These are phyloP conservation scores for Phalacrocorax brasilianus DNA, from an alignment of 2,113 vertebrate genomes.

Conservation along the genomic window DNA sequence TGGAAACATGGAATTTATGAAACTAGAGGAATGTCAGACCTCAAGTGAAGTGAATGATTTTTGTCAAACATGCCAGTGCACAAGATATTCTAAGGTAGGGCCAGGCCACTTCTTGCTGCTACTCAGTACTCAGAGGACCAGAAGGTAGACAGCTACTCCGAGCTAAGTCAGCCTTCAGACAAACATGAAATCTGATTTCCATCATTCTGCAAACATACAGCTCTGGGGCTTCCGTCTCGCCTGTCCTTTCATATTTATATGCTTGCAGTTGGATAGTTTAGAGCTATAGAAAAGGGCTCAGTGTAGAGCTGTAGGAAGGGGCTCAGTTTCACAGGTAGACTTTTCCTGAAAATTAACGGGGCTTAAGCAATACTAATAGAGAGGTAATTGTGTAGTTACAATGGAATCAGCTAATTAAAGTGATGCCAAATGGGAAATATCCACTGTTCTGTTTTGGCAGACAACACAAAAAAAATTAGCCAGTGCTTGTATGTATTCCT, in stretches of 20 bases:
- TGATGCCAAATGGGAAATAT: conserved; percentile 55
- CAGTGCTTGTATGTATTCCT: neutral
- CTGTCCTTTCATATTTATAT: neutral
- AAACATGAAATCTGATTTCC: neutral
- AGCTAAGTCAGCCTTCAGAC: neutral
- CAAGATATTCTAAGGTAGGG: neutral
- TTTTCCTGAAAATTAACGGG: conserved; percentile 12
- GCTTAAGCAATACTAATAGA: conserved; percentile 34
- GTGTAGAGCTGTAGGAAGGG: neutral
- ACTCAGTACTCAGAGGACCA: neutral
- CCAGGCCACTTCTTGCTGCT: neutral
- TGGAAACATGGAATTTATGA: neutral
- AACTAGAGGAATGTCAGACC: neutral
- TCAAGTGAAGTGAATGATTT: neutral
- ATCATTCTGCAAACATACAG: neutral
- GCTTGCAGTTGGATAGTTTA: neutral
- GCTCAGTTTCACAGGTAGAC: neutral
- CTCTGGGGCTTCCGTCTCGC: neutral
- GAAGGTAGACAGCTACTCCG: neutral
- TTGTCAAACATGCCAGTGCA: neutral
- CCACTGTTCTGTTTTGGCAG: conserved; percentile 33
- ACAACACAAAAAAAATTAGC: neutral
- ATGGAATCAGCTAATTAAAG: conserved; percentile 53
- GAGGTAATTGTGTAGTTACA: conserved; percentile 52
- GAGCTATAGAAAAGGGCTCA: neutral